Base-by-base conservation (phyloP, 1,140 invertebrate species). In the Philotrypesis tridentata region DNA sequence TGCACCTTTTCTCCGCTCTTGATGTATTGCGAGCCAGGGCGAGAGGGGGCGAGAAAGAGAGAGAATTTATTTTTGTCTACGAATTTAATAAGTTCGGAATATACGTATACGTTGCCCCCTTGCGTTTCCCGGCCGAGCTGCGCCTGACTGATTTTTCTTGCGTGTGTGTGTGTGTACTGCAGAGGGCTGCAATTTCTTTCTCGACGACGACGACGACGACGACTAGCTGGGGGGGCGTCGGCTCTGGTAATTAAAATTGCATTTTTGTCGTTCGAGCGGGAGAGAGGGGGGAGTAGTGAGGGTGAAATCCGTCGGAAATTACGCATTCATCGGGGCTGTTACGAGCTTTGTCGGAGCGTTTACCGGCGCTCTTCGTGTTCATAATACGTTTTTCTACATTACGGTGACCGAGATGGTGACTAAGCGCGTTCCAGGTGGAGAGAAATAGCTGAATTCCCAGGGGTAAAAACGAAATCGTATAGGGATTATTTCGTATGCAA, bases 201-300 rank as follows among this genome's bases (percentile, higher is more conserved):
- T 71, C 61, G 12, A 8, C 63, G n/a, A n/a, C n/a, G n/a, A n/a
- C n/a, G n/a, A n/a, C n/a, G n/a, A n/a, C n/a, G n/a, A n/a, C n/a
- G n/a, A n/a, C n/a, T n/a, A n/a, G n/a, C n/a, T n/a, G n/a, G 63
- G 8, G 0, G 63, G 63, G 23, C 17, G 23, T 9, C 11, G 63
- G 1, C 63, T n/a, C n/a, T 1, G 27, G 63, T 29, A 65, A 65
- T 65, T 65, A 33, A 70, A 70, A 70, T 70, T 70, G 67, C 67
- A 70, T 70, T 70, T 70, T 67, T 37, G 33, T 37, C 31, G 3
- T 27, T 37, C 33, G 33, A 37, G 33, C 5, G 48, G 2, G 4
- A 65, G 11, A 65, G 60, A 6, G 60, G 48, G 2, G 21, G 48
- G 4, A 17, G 2, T 4, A 3, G 48, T 7, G 60, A 17, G 60